phyloP scores from a whole-genome alignment of 2,797 vertebrate genomes.

The Hapalemur alaotrensis region DNA sequence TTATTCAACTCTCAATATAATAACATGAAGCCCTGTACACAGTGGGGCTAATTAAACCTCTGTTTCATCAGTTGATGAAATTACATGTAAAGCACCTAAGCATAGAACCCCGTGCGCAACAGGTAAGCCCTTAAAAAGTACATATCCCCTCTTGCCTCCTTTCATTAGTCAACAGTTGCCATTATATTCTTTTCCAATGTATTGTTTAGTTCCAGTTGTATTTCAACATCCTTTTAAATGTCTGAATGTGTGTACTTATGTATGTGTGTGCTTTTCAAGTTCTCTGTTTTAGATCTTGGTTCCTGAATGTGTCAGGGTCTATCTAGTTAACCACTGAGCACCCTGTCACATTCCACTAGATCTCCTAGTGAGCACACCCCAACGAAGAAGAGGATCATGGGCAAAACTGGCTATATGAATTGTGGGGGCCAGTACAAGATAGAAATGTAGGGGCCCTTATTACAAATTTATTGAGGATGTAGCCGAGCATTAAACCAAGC shows the following conservation, averaged over 20 bases:
- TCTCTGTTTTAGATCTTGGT: not conserved
- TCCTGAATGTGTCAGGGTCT: not conserved
- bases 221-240: not conserved
- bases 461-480: not conserved
- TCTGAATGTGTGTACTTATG: not conserved
- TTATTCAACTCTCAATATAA: not conserved
- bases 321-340: not conserved
- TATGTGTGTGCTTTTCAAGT: not conserved
- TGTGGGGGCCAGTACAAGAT: not conserved
- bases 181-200: not conserved
- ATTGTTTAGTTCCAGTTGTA: not conserved
- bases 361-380: not conserved
- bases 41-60: constrained; percentile 18
- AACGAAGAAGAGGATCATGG: not conserved
- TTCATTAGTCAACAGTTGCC: not conserved
- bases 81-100: not conserved
- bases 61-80: constrained; percentile 41
- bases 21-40: constrained; percentile 15
- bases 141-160: not conserved
- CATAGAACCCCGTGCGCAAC: not conserved
- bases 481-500: not conserved
- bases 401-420: not conserved
- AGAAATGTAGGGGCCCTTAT: not conserved
- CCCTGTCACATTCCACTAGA: not conserved
- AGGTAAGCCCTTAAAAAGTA: not conserved